These are phyloP conservation scores for Hermaeophaga mercurialis DNA, from an alignment of 2,888 invertebrate genomes.

Conservation along the genomic window DNA sequence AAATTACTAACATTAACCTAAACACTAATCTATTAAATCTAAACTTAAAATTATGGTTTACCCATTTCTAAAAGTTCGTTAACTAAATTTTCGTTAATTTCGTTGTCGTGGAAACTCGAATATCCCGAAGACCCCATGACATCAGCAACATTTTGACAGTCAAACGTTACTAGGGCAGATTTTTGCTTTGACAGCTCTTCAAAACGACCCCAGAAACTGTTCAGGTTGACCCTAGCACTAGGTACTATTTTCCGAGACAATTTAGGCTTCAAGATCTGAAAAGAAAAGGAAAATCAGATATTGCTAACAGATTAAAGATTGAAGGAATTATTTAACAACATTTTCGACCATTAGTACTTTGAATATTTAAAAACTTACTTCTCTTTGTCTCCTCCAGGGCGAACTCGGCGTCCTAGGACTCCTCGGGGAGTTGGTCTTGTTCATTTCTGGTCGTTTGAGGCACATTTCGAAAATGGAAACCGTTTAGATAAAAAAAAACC, in stretches of 20 bases:
- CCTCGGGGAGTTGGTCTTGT: conserved; percentile 55
- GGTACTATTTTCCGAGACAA: conserved; percentile 64
- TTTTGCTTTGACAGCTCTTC: conserved; percentile 52
- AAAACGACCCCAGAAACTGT: conserved; percentile 69
- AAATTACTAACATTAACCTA: not conserved
- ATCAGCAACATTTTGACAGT: conserved; percentile 51
- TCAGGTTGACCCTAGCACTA: conserved; percentile 67
- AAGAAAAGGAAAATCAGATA: conserved; percentile 26
- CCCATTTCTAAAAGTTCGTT: conserved; percentile 65
- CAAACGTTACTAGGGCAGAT: conserved; percentile 58
- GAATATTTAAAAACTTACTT: conserved; percentile 62
- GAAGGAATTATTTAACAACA: too few species aligned
- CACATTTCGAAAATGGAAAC: conserved; percentile 57
- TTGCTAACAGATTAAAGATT: conserved; percentile 4
- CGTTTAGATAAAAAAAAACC: conserved; percentile 16
- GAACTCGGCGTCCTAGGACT: too few species aligned
- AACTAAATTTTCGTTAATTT: conserved; percentile 64
- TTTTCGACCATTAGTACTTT: too few species aligned
- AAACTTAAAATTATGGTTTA: conserved; percentile 47
- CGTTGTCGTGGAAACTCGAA: conserved; percentile 49
- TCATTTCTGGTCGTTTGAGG: conserved; percentile 57
- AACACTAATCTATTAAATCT: conserved; percentile 13
- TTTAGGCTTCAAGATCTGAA: conserved; percentile 64
- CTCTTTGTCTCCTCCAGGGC: conserved; percentile 64
- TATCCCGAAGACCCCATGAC: conserved; percentile 55